These are phyloP conservation scores for Drosophila prostipennis DNA, from an alignment of 2,888 invertebrate genomes.

Conservation along the genomic window DNA sequence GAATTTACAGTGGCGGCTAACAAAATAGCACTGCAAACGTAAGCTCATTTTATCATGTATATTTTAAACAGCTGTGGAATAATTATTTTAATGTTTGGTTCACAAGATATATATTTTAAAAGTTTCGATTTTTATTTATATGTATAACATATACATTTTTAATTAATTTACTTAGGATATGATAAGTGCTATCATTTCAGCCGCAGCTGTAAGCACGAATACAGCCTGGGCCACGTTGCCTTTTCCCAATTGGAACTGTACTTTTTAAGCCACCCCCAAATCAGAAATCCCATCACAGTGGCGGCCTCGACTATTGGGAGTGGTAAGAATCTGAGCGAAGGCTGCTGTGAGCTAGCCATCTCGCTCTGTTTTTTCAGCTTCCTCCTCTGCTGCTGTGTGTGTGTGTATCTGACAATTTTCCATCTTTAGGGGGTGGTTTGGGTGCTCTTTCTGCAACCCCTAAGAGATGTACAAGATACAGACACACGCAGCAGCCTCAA, in stretches of 20 bases:
- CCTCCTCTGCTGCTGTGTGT: slow-evolving; percentile 6
- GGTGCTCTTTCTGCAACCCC: slow-evolving; percentile 28
- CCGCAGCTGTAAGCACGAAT: not conserved
- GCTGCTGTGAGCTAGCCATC: slow-evolving; percentile 16
- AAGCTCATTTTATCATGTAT: too few relatives aligned
- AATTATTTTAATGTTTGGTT: too few relatives aligned
- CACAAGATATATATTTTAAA: too few relatives aligned
- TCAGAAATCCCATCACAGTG: slow-evolving; percentile 10
- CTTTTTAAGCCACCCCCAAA: slow-evolving; percentile 30
- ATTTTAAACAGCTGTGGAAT: too few relatives aligned
- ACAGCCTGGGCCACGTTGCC: slow-evolving; percentile 6
- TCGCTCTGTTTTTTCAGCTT: slow-evolving; percentile 11
- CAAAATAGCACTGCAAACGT: too few relatives aligned
- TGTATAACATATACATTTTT: too few relatives aligned
- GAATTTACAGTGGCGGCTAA: not conserved
- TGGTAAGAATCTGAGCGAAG: slow-evolving; percentile 18
- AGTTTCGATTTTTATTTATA: too few relatives aligned
- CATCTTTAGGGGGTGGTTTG: slow-evolving; percentile 20
- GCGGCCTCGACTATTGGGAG: slow-evolving; percentile 19
- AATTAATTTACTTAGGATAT: too few relatives aligned
- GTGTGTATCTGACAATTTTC: slow-evolving; percentile 33
- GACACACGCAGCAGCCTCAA: slow-evolving; percentile 35
- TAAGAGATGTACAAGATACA: not conserved
- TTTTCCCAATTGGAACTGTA: slow-evolving; percentile 66
- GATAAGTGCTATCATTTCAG: not conserved